Base-by-base conservation (phyloP, 2,888 invertebrate species). In the Eurytoma californica region DNA sequence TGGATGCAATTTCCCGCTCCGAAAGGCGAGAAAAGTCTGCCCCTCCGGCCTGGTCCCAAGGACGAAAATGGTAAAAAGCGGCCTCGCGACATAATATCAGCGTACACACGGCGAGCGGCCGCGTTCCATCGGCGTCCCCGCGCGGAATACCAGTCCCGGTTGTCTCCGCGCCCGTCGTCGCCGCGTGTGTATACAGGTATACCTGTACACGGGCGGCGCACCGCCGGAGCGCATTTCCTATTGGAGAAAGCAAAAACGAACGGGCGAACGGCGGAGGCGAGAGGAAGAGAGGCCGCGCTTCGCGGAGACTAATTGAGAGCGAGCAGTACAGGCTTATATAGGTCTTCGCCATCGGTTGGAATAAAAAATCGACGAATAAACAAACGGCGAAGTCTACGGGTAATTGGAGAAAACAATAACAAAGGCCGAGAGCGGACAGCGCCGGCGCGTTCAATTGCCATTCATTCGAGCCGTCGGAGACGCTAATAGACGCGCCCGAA, bases 171-270 rank as follows among this genome's bases (percentile, higher is more conserved):
- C n/a, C 49, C 14, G 13, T 30, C 30, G 61, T 16, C 16, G 39
- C 28, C 28, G 16, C 60, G 28, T 18, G 12, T 14, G 4, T 16
- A 7, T 5, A 28, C n/a, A 39, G 18, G 2, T 47, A 18, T 47
- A 47, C 3, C 47, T n/a, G n/a, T n/a, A n/a, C n/a, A n/a, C n/a
- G n/a, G n/a, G n/a, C n/a, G n/a, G n/a, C n/a, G 30, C 30, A 39
- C 24, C 2, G 28, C 51, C 30, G 65, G 74, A 24, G 73, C 30
- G 39, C 39, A 39, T 39, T 39, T 39, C 39, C 39, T 39, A 39
- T n/a, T 16, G 28, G 75, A 79, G 75, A 79, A 79, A 79, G 75
- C 79, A 79, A 79, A 79, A 79, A 79, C 69, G 75, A 67, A 58
- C 60, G 51, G 65, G 70, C 74, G 66, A 75, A 74, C 74, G 69